phyloP scores from a whole-genome alignment of 2,113 vertebrate species.

The Capra hircus region DNA sequence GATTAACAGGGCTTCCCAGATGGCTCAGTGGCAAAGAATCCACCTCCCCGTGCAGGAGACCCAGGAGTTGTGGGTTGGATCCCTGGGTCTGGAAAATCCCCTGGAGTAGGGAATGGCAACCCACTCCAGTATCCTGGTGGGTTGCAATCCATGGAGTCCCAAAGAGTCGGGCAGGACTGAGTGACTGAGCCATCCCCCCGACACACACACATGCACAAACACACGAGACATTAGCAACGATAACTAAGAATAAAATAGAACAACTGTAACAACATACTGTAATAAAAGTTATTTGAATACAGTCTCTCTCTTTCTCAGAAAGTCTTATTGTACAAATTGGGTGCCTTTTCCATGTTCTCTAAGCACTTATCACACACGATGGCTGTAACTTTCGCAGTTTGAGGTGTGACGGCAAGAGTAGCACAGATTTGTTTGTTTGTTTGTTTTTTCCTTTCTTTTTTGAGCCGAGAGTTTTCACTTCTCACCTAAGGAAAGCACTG shows the following conservation, averaged over 20 bases:
- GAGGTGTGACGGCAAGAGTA: not conserved
- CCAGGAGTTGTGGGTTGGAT: not conserved
- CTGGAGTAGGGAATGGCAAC: not conserved
- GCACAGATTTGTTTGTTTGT: not conserved
- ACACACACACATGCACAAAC: not conserved
- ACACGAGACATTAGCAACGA: not conserved
- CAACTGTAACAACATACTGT: not conserved
- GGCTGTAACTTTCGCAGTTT: not conserved
- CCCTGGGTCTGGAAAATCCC: not conserved
- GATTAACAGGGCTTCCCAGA: not conserved
- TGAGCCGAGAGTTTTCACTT: not conserved
- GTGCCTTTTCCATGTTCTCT: not conserved
- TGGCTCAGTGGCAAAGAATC: not conserved
- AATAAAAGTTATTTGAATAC: not conserved
- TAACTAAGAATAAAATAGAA: not conserved
- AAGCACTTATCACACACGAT: not conserved
- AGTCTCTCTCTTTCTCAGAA: not conserved
- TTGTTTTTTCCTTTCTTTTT: not conserved
- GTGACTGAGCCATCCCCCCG: rapidly evolving
- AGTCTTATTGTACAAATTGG: not conserved
- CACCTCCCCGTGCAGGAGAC: not conserved
- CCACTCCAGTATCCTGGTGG: not conserved
- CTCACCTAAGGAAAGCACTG: not conserved
- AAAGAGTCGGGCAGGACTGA: not conserved
- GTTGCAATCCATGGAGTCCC: not conserved